Percentiles rank a stretch among this genome's conserved stretches.
Evolutionary conservation across 1,140 invertebrate species (phyloP).

Genomic region (Monomorium pharaonis): DNA sequence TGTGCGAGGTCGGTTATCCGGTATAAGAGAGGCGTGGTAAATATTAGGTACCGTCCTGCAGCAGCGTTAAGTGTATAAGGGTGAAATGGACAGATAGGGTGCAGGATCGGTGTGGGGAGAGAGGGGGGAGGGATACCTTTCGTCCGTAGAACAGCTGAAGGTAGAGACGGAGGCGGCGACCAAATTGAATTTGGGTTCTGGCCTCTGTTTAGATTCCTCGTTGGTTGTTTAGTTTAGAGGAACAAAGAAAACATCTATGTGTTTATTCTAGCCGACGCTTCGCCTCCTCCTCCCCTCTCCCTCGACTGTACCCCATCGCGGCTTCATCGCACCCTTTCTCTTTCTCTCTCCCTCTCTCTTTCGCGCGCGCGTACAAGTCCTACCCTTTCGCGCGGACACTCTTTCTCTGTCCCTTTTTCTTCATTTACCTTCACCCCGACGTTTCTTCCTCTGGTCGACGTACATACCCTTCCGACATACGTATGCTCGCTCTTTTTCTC

Average conservation of each 20-base stretch:
- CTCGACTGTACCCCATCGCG: slow-evolving; percentile 54
- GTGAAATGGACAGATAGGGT: slow-evolving; percentile 68
- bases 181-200: slow-evolving; percentile 87
- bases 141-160: slow-evolving; percentile 80
- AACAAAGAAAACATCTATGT: slow-evolving; percentile 88
- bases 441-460: slow-evolving; percentile 44
- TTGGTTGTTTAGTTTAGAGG: slow-evolving; percentile 87
- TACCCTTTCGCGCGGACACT: slow-evolving; percentile 59
- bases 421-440: slow-evolving; percentile 65
- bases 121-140: slow-evolving; percentile 77
- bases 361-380: slow-evolving; percentile 49
- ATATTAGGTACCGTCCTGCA: slow-evolving; percentile 78
- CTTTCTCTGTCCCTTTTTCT: slow-evolving; percentile 71
- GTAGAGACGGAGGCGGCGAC: slow-evolving; percentile 82
- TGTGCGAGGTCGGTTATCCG: slow-evolving; percentile 72
- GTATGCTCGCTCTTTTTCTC: neutral
- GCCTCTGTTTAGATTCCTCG: slow-evolving; percentile 87
- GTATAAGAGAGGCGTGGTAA: slow-evolving; percentile 76
- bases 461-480: slow-evolving; percentile 28
- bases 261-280: slow-evolving; percentile 87
- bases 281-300: slow-evolving; percentile 67
- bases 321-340: slow-evolving; percentile 51
- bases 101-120: slow-evolving; percentile 40
- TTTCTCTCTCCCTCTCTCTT: slow-evolving; percentile 60
- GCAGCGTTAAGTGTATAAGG: slow-evolving; percentile 75